Evolutionary conservation across 2,888 invertebrate species (phyloP).

Genomic region (Balanococcus diminutus): DNA sequence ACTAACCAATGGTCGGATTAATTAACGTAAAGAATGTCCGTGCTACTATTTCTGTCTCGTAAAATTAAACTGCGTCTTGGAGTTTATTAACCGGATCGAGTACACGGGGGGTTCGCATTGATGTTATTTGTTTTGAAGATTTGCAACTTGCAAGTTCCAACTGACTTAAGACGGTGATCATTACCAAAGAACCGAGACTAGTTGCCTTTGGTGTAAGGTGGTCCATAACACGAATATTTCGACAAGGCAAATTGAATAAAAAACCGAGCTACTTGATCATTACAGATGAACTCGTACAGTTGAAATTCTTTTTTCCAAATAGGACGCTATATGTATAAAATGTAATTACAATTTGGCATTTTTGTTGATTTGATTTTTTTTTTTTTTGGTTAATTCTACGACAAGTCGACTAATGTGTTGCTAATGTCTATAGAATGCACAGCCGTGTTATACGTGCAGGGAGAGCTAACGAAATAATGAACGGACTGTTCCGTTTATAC

Average conservation of each 20-base stretch:
- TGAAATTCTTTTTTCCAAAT: not conserved
- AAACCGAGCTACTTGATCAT: not conserved
- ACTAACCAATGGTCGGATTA: not conserved
- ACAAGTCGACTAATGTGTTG: slow-evolving; percentile 9
- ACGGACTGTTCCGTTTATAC: not conserved
- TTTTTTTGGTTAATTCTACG: not conserved
- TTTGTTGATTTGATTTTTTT: not conserved
- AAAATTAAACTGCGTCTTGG: not conserved
- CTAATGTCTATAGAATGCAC: not conserved
- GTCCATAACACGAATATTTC: not conserved
- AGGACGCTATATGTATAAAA: not conserved
- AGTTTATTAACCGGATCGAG: not conserved
- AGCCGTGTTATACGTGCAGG: too few species aligned
- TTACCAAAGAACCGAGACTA: not conserved
- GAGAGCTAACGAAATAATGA: too few species aligned
- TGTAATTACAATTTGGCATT: not conserved
- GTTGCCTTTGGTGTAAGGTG: not conserved
- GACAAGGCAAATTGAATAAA: not conserved
- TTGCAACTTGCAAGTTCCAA: not conserved
- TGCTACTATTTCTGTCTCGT: not conserved
- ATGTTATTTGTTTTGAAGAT: not conserved
- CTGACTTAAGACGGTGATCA: not conserved
- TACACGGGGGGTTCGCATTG: not conserved
- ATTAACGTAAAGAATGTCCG: not conserved
- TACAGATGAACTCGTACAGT: not conserved